These are phyloP conservation scores for Gymnothorax javanicus DNA, from an alignment of 2,797 vertebrate genomes.

Conservation along the genomic window DNA sequence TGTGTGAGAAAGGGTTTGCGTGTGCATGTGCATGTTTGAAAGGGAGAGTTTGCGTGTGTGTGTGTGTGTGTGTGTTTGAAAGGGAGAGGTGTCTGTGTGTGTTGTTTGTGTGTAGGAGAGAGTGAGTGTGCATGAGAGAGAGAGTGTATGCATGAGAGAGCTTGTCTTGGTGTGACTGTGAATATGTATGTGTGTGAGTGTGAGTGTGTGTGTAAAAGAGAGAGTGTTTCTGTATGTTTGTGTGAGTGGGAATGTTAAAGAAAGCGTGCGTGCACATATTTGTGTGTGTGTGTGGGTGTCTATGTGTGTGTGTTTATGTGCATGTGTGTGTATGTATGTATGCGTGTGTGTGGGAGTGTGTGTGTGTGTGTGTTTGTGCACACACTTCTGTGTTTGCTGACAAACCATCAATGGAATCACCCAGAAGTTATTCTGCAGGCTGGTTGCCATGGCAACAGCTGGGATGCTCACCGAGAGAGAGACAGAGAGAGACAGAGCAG, in stretches of 20 bases:
- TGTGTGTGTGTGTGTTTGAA: constrained; percentile 24
- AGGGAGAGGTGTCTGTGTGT: not conserved
- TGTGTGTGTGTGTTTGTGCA: not conserved
- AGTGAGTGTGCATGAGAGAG: not conserved
- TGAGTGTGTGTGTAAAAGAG: not conserved
- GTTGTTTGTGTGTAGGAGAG: not conserved
- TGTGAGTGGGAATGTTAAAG: not conserved
- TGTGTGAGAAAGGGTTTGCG: not conserved
- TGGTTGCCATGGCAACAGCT: constrained; percentile 32
- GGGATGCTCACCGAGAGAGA: not conserved
- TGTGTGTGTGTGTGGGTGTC: not conserved
- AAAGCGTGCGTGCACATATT: not conserved
- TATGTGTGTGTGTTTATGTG: not conserved
- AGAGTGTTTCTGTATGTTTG: not conserved
- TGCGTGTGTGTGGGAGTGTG: not conserved
- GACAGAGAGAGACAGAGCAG: not conserved
- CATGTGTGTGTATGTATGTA: not conserved
- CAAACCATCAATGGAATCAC: not conserved
- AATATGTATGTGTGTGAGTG: not conserved
- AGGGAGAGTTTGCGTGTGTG: not conserved
- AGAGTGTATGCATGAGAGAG: not conserved
- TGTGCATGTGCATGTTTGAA: constrained; percentile 17
- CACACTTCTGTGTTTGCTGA: not conserved
- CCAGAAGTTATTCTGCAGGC: constrained; percentile 12
- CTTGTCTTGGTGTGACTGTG: not conserved